phyloP scores from a whole-genome alignment of 2,797 vertebrate genomes.

The Melanotaenia parkinsoni region DNA sequence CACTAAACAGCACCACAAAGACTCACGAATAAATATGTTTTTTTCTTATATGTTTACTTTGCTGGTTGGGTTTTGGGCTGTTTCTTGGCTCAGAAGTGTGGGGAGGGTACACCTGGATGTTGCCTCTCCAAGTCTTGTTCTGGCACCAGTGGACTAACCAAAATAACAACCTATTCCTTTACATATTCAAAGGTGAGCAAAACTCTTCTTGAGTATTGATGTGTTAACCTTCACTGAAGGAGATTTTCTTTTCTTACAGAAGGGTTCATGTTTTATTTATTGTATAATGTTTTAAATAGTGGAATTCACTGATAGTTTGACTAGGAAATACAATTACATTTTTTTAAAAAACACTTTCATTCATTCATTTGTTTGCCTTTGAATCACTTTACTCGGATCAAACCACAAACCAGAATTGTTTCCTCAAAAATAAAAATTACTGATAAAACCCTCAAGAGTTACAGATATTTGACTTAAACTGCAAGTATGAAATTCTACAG shows the following conservation, averaged over 20 bases:
- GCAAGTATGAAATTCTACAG: background rate
- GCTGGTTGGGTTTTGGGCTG: constrained; percentile 5
- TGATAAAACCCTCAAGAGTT: background rate
- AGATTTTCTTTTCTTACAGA: background rate
- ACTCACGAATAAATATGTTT: constrained; percentile 13
- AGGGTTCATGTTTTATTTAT: background rate
- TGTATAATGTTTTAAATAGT: no score
- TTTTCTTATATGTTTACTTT: constrained; percentile 18
- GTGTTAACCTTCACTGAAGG: background rate
- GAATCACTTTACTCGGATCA: background rate
- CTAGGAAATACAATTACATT: background rate
- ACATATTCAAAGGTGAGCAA: background rate
- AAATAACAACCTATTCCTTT: constrained; percentile 4
- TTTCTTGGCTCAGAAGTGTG: constrained; percentile 27
- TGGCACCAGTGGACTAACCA: constrained; percentile 4
- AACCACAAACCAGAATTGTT: background rate
- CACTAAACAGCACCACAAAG: constrained; percentile 9
- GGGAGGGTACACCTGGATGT: constrained; percentile 10
- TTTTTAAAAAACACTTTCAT: no score
- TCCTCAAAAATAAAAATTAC: background rate
- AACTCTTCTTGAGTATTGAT: background rate
- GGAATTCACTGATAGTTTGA: background rate
- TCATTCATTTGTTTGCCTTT: constrained; percentile 7
- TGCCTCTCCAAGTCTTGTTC: constrained; percentile 3
- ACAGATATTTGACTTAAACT: background rate